Percentiles rank a stretch among this genome's conserved stretches.
Evolutionary conservation across 2,888 invertebrate species (phyloP).

Genomic region (Protodeltote pygarga): DNA sequence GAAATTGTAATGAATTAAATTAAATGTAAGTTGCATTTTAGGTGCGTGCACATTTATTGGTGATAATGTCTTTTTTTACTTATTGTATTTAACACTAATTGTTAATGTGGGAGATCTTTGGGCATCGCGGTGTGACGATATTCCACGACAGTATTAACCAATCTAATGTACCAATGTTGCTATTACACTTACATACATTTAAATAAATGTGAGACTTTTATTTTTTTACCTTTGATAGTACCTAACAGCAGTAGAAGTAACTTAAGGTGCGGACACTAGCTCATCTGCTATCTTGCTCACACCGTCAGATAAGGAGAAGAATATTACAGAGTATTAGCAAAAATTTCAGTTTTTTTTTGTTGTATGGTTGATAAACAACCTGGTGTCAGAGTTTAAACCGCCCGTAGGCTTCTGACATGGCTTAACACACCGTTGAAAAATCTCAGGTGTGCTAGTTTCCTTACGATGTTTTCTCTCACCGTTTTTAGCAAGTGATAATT

Average conservation of each 20-base stretch:
- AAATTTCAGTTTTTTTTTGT: too few species aligned
- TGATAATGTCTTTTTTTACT: slow-evolving; percentile 75
- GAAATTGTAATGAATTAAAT: slow-evolving; percentile 68
- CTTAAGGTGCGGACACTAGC: too few species aligned
- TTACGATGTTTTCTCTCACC: too few species aligned
- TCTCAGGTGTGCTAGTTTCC: too few species aligned
- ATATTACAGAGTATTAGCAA: too few species aligned
- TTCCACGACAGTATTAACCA: slow-evolving; percentile 84
- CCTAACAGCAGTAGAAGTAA: neutral
- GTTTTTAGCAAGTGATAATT: too few species aligned
- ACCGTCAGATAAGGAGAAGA: too few species aligned
- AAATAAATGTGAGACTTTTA: slow-evolving; percentile 67
- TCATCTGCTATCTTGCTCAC: too few species aligned
- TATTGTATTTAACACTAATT: slow-evolving; percentile 73
- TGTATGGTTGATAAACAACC: too few species aligned
- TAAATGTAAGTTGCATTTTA: slow-evolving; percentile 70
- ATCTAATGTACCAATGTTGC: slow-evolving; percentile 87
- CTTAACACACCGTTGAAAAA: too few species aligned
- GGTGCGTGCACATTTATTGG: slow-evolving; percentile 77
- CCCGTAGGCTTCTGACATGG: too few species aligned
- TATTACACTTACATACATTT: slow-evolving; percentile 87
- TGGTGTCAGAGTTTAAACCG: too few species aligned
- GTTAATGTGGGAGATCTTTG: slow-evolving; percentile 70
- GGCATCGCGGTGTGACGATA: slow-evolving; percentile 68
- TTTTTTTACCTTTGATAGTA: slow-evolving; percentile 36